Base-by-base conservation (phyloP, 2,888 invertebrate species). In the Mythimna ferrago region DNA sequence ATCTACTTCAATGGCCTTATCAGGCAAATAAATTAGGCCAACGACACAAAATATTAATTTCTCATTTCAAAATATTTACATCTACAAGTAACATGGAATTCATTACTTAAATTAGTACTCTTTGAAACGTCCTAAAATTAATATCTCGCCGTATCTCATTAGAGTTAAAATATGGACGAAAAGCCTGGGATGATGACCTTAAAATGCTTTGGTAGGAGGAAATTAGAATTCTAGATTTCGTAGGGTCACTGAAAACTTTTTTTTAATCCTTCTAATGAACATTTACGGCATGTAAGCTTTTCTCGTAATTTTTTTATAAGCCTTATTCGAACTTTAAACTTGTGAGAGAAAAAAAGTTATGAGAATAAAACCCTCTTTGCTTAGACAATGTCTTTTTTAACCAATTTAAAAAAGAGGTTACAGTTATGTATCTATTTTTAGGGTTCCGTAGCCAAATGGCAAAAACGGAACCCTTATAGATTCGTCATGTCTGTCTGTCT, bases 171-270 rank as follows among this genome's bases (percentile, higher is more conserved):
- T 77, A 51, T 9, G 58, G 71, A 38, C 19, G 10, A 51, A 65
- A 71, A 71, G n/a, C n/a, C 64, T 26, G 6, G 41, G 9, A 71
- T 71, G 54, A 77, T 26, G 32, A 58, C 41, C 66, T 63, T 54
- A 78, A 72, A 66, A 78, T 73, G 19, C 54, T 66, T 58, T 65
- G 53, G 51, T 53, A 62, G 19, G 38, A 54, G 32, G 6, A 78
- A 66, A 77, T 78, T 63, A 41, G 16, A 65, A 9, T 32, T 57
- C 32, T 35, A 57, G 10, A 48, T 51, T 78, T 21, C 21, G 6
- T 7, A 16, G 14, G 7, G 0, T 6, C 7, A 51, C 53, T 6
- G 21, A 19, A 44, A 44, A 6, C 32, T 61, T 44, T 67, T 1
- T 5, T 35, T 6, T 19, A 26, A 16, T 41, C 2, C 5, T 58